phyloP scores from a whole-genome alignment of 2,797 vertebrate species.

The Chelidonichthys spinosus region DNA sequence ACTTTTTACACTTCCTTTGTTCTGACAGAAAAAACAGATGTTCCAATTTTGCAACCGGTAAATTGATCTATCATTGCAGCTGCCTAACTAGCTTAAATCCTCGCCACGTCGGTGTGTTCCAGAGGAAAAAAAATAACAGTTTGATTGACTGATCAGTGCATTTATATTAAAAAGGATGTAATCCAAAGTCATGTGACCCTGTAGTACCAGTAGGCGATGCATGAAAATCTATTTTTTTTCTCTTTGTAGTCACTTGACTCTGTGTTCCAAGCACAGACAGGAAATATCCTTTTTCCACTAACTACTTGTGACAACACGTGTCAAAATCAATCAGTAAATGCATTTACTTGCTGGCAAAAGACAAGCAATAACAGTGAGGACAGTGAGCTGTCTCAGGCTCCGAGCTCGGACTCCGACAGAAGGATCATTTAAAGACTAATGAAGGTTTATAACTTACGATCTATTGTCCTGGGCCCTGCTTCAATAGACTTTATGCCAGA shows the following conservation, averaged over 20 bases:
- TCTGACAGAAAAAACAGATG: slow-evolving; percentile 70
- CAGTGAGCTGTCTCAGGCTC: slow-evolving; percentile 9
- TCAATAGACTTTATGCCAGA: slow-evolving; percentile 6
- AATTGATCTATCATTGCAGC: slow-evolving; percentile 82
- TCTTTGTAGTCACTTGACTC: slow-evolving; percentile 8
- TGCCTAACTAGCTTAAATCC: slow-evolving; percentile 76
- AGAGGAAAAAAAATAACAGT: slow-evolving; percentile 48
- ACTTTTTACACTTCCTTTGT: slow-evolving; percentile 83
- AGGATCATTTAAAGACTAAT: slow-evolving; percentile 16
- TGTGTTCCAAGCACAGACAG: slow-evolving; percentile 17
- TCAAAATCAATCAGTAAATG: slow-evolving; percentile 25
- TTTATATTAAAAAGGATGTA: slow-evolving; percentile 51
- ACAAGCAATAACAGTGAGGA: slow-evolving; percentile 17
- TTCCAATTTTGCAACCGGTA: slow-evolving; percentile 76
- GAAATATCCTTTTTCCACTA: background rate
- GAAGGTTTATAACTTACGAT: slow-evolving; percentile 12
- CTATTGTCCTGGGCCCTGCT: slow-evolving; percentile 1
- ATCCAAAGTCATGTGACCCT: slow-evolving; percentile 69
- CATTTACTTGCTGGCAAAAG: slow-evolving; percentile 23
- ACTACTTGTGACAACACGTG: background rate
- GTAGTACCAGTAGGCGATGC: slow-evolving; percentile 66
- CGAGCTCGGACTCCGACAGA: slow-evolving; percentile 13
- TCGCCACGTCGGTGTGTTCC: slow-evolving; percentile 24
- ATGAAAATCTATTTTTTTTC: slow-evolving; percentile 13
- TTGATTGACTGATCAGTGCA: slow-evolving; percentile 57